Evolutionary conservation across 2,113 vertebrate genomes (phyloP).

Genomic region (Girardinichthys multiradiatus): DNA sequence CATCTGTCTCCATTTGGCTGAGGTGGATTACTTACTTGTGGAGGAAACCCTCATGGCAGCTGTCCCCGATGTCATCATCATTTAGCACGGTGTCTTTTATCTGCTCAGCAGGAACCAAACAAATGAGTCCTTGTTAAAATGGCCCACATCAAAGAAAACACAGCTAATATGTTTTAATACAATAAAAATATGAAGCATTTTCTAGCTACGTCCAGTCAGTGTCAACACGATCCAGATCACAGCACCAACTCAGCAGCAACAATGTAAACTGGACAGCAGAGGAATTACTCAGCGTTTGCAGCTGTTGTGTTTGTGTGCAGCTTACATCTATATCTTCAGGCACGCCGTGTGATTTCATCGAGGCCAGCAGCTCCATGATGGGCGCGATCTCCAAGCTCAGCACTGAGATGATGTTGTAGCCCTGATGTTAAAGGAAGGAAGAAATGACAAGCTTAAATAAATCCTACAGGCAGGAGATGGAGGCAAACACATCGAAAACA

Average conservation of each 20-base stretch:
- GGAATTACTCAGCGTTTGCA: too few relatives aligned
- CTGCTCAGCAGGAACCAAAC: slow-evolving; percentile 72
- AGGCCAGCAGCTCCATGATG: slow-evolving; percentile 95
- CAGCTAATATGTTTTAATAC: slow-evolving; percentile 29
- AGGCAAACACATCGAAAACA: too few relatives aligned
- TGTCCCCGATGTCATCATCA: slow-evolving; percentile 98
- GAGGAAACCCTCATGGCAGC: slow-evolving; percentile 95
- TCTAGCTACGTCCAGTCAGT: too few relatives aligned
- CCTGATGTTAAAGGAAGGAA: slow-evolving; percentile 72
- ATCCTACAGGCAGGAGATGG: too few relatives aligned
- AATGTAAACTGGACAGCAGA: too few relatives aligned
- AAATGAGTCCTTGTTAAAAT: slow-evolving; percentile 40
- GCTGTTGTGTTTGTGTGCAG: slow-evolving; percentile 16
- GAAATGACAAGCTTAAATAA: not conserved
- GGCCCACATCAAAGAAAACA: slow-evolving; percentile 39
- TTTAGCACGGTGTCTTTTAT: slow-evolving; percentile 91
- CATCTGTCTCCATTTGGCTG: slow-evolving; percentile 60
- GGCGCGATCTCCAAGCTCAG: slow-evolving; percentile 93
- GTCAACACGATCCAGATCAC: too few relatives aligned
- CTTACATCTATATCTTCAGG: slow-evolving; percentile 94
- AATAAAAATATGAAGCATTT: slow-evolving; percentile 15
- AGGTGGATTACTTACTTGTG: slow-evolving; percentile 87
- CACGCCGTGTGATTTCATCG: slow-evolving; percentile 95
- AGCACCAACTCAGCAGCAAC: too few relatives aligned
- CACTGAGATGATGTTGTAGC: slow-evolving; percentile 94